phyloP scores from a whole-genome alignment of 2,113 vertebrate species.

The Ifrita kowaldi region DNA sequence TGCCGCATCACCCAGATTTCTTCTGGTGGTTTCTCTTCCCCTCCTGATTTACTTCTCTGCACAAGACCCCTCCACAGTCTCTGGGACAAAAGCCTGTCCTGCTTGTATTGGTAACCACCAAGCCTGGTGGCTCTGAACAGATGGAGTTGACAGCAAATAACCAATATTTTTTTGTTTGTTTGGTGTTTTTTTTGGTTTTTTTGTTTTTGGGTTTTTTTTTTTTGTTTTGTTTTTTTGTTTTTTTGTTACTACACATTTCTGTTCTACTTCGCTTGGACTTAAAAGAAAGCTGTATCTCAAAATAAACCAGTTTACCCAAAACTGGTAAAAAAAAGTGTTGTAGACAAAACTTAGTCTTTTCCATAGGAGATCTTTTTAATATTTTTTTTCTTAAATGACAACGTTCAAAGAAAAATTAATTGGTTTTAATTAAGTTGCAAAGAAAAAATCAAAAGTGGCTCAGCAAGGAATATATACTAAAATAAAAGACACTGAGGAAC shows the following conservation, averaged over 20 bases:
- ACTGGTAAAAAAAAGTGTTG: not conserved
- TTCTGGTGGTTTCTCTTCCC: not conserved
- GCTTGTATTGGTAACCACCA: not conserved
- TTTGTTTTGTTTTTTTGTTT: not conserved
- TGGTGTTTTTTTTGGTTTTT: no score
- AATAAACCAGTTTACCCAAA: not conserved
- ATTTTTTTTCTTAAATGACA: not conserved
- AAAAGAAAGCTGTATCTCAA: not conserved
- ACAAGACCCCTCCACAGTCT: not conserved
- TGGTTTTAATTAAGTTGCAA: not conserved
- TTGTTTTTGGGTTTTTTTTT: no score
- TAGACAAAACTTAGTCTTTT: not conserved
- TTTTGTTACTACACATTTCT: not conserved
- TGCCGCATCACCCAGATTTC: not conserved
- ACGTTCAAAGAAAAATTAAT: not conserved
- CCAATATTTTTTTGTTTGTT: no score
- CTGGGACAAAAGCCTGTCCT: not conserved
- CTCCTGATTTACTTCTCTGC: not conserved
- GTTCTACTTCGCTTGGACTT: not conserved
- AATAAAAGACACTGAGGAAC: not conserved
- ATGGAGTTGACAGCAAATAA: not conserved
- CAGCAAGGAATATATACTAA: not conserved
- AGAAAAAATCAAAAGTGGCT: not conserved
- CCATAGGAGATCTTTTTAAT: not conserved
- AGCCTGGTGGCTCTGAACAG: not conserved